Conservation (phyloP, 1,140 invertebrate genomes). For the Macrotrachela quadricornifera region DNA sequence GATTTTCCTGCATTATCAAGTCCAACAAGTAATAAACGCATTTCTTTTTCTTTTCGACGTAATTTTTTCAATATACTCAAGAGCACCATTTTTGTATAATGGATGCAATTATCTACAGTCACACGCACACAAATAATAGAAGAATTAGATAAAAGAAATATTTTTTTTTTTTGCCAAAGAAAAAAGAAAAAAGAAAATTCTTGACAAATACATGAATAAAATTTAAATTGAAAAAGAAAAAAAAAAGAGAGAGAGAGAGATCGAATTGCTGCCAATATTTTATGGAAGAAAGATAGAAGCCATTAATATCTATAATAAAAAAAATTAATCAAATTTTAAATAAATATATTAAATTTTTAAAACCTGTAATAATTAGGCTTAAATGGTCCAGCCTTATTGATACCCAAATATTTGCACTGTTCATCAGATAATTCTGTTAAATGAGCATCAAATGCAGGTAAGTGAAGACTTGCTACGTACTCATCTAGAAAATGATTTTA, state of each 20-base stretch:
- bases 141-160: no score
- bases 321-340: no score
- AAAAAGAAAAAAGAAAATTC: no score
- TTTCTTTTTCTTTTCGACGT: constrained; percentile 92
- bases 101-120: no score
- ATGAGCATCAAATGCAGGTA: constrained; percentile 87
- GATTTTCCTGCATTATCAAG: constrained; percentile 97
- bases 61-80: constrained; percentile 84
- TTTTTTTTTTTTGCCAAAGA: no score
- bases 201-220: no score
- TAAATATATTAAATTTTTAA: constrained; percentile 7
- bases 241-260: no score
- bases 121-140: no score
- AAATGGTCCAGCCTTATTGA: constrained; percentile 88
- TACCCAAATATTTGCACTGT: constrained; percentile 87
- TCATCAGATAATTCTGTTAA: constrained; percentile 83
- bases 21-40: constrained; percentile 82
- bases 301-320: no score
- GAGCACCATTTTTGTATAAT: constrained; percentile 50
- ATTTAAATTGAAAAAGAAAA: no score
- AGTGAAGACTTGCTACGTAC: constrained; percentile 79
- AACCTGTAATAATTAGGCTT: constrained; percentile 96
- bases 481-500: constrained; percentile 48
- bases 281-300: no score
- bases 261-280: no score